Evolutionary conservation across 2,113 vertebrate genomes (phyloP), one percentile per base, ranked within the genome.

Genomic region (Fregetta grallaria): DNA sequence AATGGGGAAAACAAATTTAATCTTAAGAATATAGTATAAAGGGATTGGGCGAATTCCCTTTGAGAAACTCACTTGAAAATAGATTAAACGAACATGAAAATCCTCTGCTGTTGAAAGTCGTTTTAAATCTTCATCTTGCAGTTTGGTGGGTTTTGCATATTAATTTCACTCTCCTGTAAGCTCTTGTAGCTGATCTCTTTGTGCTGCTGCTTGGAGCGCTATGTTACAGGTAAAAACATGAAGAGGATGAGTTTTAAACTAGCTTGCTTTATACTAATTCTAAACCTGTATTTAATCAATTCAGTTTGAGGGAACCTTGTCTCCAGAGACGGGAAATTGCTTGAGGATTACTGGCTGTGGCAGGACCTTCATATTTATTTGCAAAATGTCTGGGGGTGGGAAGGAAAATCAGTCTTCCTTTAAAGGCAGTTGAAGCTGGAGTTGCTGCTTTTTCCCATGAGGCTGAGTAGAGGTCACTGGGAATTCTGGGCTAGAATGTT

Each of bases 321-420:
- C 76, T 88, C 36, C 70, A 77, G 86, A 73, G 72, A 59, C 88
- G 93, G 95, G 88, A 96, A 96, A 81, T 96, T 92, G 83, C 72
- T 88, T 77, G 61, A 77, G 89, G 63, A 88, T 95, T 96, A 86
- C 86, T 94, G 86, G 18, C 89, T 87, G 78, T 65, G 3, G 5
- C 80, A 87, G 56, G 68, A 86, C 68, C 26, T 83, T 86, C 20
- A 0, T 80, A 92, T 66, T 96, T 96, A 77, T 86, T 94, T 96
- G 72, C 47, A 88, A 77, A 92, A 86, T 40, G 65, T 83, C 13
- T 9, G 17, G 11, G 10, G 7, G 10, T 2, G 27, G 18, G 10
- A 8, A 5, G 45, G 20, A 4, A 6, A 55, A 32, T 47, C 45
- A 53, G 17, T 45, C 30, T 93, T 90, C 85, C 92, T 93, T 95